These are phyloP conservation scores for Marmota flaviventris DNA, from an alignment of 2,113 vertebrate genomes.

Conservation along the genomic window DNA sequence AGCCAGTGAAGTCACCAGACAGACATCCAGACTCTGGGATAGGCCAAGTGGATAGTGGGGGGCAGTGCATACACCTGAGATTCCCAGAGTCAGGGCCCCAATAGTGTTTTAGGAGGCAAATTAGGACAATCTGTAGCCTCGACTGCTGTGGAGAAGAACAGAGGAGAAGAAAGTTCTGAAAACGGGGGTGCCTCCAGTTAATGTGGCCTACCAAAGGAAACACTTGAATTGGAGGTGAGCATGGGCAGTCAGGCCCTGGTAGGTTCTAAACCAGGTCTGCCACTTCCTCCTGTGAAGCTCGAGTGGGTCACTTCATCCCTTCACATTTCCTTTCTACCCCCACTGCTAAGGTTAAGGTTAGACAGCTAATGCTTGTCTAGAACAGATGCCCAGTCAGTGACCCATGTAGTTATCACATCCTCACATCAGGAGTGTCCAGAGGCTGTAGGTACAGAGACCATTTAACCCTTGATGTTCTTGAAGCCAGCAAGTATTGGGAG, in stretches of 20 bases:
- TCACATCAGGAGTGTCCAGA: background rate
- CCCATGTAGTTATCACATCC: background rate
- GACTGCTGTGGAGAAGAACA: background rate
- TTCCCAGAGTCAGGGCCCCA: background rate
- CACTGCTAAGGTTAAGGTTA: background rate
- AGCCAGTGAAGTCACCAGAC: background rate
- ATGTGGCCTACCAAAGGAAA: background rate
- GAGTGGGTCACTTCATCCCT: background rate
- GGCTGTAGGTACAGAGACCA: background rate
- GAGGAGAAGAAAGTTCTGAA: background rate
- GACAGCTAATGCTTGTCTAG: background rate
- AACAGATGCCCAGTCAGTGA: background rate
- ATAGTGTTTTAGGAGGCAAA: background rate
- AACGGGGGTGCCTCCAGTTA: background rate
- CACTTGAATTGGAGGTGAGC: background rate
- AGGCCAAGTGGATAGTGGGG: background rate
- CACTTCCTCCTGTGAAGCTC: background rate
- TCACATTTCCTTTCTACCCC: background rate
- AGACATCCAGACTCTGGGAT: background rate
- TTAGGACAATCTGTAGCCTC: background rate
- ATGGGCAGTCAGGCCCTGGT: background rate
- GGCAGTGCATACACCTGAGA: fast-evolving
- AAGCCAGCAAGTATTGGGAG: background rate
- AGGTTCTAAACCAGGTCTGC: background rate
- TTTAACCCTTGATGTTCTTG: background rate